Percentiles rank a stretch among this genome's conserved stretches.
Evolutionary conservation across 2,113 vertebrate genomes (phyloP).

Genomic region (Quiscalus mexicanus): DNA sequence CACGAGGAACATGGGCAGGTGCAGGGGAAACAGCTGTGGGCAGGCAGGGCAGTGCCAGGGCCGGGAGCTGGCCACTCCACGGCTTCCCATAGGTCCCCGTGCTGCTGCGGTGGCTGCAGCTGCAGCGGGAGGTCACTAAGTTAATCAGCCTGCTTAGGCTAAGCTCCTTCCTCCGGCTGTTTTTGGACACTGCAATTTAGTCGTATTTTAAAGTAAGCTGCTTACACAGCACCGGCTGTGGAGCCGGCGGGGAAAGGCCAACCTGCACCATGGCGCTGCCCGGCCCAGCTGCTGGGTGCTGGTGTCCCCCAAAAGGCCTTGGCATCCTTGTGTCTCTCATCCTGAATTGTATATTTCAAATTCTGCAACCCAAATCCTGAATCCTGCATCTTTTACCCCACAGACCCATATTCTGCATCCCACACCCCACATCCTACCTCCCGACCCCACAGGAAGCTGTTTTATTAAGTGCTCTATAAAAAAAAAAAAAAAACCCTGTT

Average conservation of each 20-base stretch:
- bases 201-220: constrained; percentile 78
- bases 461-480: neutral
- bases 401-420: neutral
- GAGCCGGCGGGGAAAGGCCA: neutral
- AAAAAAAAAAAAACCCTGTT: constrained; percentile 50
- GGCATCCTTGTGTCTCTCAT: fast-evolving
- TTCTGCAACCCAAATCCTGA: fast-evolving
- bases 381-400: neutral
- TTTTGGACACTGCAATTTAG: constrained; percentile 82
- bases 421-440: neutral
- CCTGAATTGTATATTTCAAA: neutral
- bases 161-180: constrained; percentile 83
- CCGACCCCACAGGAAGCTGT: neutral
- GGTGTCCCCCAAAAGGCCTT: fast-evolving
- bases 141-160: constrained; percentile 68
- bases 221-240: constrained; percentile 53
- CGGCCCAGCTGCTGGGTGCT: fast-evolving
- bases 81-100: neutral
- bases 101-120: neutral
- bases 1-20: neutral
- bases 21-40: neutral
- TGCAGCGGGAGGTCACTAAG: constrained; percentile 69
- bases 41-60: neutral
- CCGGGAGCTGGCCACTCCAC: neutral
- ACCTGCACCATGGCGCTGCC: neutral